Percentiles rank a stretch among this genome's conserved stretches.
These are phyloP conservation scores for Caradrina clavipalpis DNA, from an alignment of 2,888 invertebrate species.

Conservation along the genomic window DNA sequence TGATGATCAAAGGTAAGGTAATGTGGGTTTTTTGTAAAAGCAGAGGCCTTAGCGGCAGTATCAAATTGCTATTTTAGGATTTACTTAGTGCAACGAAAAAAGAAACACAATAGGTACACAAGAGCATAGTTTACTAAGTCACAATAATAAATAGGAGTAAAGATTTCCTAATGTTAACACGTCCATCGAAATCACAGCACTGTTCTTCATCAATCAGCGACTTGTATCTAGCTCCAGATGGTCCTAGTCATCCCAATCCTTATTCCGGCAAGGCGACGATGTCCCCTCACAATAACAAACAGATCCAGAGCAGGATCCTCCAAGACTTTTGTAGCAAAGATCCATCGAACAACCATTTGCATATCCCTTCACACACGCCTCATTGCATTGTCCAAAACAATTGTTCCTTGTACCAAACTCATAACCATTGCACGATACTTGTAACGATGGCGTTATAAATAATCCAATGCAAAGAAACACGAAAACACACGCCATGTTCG, in stretches of 20 bases:
- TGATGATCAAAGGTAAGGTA: too few relatives aligned
- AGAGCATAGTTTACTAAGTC: background rate
- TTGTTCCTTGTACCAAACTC: slow-evolving; percentile 33
- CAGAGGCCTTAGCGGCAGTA: too few relatives aligned
- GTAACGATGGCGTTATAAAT: slow-evolving; percentile 11
- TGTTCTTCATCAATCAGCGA: background rate
- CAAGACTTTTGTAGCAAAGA: background rate
- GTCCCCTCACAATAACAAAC: slow-evolving; percentile 24
- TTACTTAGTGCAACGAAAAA: too few relatives aligned
- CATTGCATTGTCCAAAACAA: slow-evolving; percentile 19
- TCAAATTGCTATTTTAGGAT: too few relatives aligned
- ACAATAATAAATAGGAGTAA: background rate
- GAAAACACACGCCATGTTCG: background rate
- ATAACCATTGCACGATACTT: slow-evolving; percentile 28
- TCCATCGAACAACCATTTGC: slow-evolving; percentile 36
- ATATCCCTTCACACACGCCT: slow-evolving; percentile 9
- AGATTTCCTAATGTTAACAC: background rate
- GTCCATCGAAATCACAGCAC: background rate
- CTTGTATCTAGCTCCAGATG: background rate
- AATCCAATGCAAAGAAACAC: slow-evolving; percentile 6
- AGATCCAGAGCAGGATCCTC: slow-evolving; percentile 14
- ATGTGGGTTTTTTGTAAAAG: too few relatives aligned
- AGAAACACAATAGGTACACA: background rate
- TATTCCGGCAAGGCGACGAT: background rate
- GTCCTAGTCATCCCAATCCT: background rate